A percentile compares a stretch with the other conserved stretches of the same genome.
These are phyloP conservation scores for Caerostris darwini DNA, from an alignment of 1,140 invertebrate species.

Conservation along the genomic window DNA sequence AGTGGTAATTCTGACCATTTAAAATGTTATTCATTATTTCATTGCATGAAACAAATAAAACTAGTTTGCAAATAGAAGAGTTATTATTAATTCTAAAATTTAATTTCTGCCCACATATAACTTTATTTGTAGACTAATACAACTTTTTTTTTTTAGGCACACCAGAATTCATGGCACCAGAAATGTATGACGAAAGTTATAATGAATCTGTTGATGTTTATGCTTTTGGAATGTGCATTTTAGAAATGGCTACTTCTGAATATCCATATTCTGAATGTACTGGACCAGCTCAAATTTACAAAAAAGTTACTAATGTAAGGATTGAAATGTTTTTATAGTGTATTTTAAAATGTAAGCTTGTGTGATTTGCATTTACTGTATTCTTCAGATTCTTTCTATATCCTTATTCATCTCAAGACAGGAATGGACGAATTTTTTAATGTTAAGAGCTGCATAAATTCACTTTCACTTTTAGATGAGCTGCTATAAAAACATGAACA, in stretches of 20 bases:
- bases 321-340: neutral
- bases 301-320: slow-evolving; percentile 96
- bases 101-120: too few species aligned
- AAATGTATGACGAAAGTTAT: slow-evolving; percentile 99
- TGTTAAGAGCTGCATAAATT: too few species aligned
- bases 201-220: slow-evolving; percentile 99
- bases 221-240: slow-evolving; percentile 99
- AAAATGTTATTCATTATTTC: too few species aligned
- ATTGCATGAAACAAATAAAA: too few species aligned
- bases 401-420: too few species aligned
- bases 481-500: too few species aligned
- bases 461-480: too few species aligned
- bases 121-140: too few species aligned
- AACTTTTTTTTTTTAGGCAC: slow-evolving; percentile 86
- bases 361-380: neutral
- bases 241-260: slow-evolving; percentile 99
- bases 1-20: too few species aligned
- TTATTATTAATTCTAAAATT: too few species aligned
- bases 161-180: slow-evolving; percentile 99
- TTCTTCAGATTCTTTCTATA: neutral
- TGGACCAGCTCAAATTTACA: slow-evolving; percentile 99
- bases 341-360: neutral
- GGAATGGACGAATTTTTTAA: too few species aligned
- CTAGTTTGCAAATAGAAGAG: too few species aligned
- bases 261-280: slow-evolving; percentile 99